Base-by-base conservation (phyloP, 2,888 invertebrate species). In the Cartodere bifasciata region DNA sequence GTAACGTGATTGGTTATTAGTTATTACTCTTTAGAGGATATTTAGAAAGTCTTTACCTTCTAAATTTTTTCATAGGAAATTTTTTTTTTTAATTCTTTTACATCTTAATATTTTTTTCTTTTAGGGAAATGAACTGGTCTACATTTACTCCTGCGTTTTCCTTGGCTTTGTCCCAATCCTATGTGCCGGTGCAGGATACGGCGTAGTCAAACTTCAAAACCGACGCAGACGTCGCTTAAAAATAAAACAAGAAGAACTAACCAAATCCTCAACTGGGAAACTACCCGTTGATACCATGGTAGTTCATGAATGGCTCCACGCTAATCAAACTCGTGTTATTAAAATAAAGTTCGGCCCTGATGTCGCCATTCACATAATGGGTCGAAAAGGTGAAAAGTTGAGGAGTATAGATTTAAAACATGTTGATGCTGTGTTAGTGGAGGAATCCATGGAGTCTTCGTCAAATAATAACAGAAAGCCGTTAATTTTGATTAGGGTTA, bases 51-150 rank as follows among this genome's bases (percentile, higher is more conserved):
- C n/a, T n/a, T n/a, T n/a, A n/a, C n/a, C n/a, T n/a, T n/a, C n/a
- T n/a, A n/a, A n/a, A n/a, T n/a, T n/a, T n/a, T n/a, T n/a, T n/a
- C n/a, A n/a, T n/a, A n/a, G n/a, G n/a, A n/a, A n/a, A n/a, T n/a
- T n/a, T n/a, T n/a, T n/a, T n/a, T n/a, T n/a, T n/a, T n/a, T n/a
- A n/a, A n/a, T n/a, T n/a, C 20, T n/a, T 20, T n/a, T 7, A n/a
- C 20, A 20, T n/a, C 20, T 20, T 6, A 20, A 7, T n/a, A 20
- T 6, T 20, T 20, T 20, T 7, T 7, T 29, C 39, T 63, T 68
- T 15, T 65, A 88, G 70, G 95, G 94, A 13, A 95, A 92, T 48
- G 95, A 97, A 58, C 69, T 95, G 34, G 85, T 90, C n/a, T 98
- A 88, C 64, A 94, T 97, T 49, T 92, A 92, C 60, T 86, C 83